These are phyloP conservation scores for Aproaerema taeniolella DNA, from an alignment of 2,888 invertebrate genomes.

Conservation along the genomic window DNA sequence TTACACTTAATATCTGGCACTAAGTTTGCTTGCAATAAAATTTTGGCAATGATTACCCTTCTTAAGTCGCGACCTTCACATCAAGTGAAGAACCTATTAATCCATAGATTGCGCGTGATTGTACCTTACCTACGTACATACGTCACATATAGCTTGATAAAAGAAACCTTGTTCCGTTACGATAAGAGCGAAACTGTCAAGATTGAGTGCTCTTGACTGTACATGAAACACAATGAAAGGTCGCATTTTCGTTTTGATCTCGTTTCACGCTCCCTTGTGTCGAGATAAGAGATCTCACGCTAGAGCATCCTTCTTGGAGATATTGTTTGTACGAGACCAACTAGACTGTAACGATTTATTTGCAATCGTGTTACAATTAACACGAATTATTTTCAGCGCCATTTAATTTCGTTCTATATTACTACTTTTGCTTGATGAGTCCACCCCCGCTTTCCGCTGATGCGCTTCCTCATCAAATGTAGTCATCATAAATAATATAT, in stretches of 20 bases:
- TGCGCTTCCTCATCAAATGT: too few relatives aligned
- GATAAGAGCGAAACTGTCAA: too few relatives aligned
- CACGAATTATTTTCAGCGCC: neutral
- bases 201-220: too few relatives aligned
- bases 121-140: too few relatives aligned
- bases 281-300: conserved; percentile 10
- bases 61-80: conserved; percentile 7
- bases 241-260: conserved; percentile 31
- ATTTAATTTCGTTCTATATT: neutral
- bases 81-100: conserved; percentile 9
- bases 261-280: conserved; percentile 35
- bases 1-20: neutral
- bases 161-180: too few relatives aligned
- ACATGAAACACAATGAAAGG: conserved; percentile 42
- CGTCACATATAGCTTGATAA: too few relatives aligned
- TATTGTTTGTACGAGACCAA: conserved; percentile 12
- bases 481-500: too few relatives aligned
- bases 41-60: conserved; percentile 4
- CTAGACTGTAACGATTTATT: conserved; percentile 12
- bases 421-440: neutral
- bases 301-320: conserved; percentile 17
- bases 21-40: conserved; percentile 7
- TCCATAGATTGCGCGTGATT: conserved; percentile 27
- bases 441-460: too few relatives aligned
- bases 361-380: conserved; percentile 5